Evolutionary conservation across 2,113 vertebrate species (phyloP).

Genomic region (Serinus canaria): DNA sequence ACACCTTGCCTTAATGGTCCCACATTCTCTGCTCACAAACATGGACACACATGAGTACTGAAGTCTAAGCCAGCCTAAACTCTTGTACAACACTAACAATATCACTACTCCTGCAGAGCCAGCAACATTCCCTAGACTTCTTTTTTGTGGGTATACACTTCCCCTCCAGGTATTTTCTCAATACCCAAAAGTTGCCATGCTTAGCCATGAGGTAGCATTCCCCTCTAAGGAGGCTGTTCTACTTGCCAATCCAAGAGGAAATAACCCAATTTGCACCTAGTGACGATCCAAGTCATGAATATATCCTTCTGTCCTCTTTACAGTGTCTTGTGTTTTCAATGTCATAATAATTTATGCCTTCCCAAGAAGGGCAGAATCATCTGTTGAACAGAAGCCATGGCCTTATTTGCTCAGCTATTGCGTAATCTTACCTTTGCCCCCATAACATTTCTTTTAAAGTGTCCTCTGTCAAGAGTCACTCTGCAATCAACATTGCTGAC

Average conservation of each 20-base stretch:
- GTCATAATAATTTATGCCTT: background rate
- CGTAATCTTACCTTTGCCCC: conserved; percentile 34
- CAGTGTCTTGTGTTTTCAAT: background rate
- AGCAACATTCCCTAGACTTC: background rate
- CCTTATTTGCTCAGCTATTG: conserved; percentile 17
- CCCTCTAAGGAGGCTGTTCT: background rate
- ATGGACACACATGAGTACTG: background rate
- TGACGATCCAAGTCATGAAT: background rate
- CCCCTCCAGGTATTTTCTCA: background rate
- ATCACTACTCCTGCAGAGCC: background rate
- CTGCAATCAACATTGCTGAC: conserved; percentile 65
- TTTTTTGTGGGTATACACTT: background rate
- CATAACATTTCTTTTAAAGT: conserved; percentile 6
- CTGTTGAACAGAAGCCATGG: background rate
- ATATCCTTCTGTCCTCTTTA: background rate
- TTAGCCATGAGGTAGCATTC: background rate
- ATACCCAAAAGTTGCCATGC: background rate
- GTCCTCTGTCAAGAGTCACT: conserved; percentile 52
- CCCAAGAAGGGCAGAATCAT: background rate
- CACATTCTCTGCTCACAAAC: background rate
- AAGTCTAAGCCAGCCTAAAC: background rate
- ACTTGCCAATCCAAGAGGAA: background rate
- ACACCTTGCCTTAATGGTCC: background rate
- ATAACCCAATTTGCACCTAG: background rate
- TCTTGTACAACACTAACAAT: background rate